Conservation (phyloP, 2,797 vertebrate species). For the Poeciliopsis turneri region DNA sequence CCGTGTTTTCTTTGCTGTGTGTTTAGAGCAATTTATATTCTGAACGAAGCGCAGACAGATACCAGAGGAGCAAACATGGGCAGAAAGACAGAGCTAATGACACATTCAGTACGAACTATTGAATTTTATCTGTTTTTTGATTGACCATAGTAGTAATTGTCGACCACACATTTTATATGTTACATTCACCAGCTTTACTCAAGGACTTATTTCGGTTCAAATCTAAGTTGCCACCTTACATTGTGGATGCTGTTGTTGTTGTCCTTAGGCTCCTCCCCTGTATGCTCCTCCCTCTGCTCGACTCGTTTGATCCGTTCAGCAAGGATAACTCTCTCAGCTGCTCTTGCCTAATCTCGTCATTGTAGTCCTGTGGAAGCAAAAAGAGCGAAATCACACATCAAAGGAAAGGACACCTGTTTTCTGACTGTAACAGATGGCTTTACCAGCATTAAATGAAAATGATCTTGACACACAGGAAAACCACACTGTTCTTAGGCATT, state of each 20-base stretch:
- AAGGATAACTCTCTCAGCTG: slow-evolving; percentile 95
- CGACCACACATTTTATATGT: background rate
- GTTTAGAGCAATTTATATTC: background rate
- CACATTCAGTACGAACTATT: background rate
- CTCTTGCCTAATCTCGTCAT: slow-evolving; percentile 98
- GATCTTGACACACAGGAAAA: slow-evolving; percentile 51
- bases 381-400: slow-evolving; percentile 40
- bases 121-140: background rate
- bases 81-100: background rate
- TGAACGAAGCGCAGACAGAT: background rate
- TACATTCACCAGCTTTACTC: background rate
- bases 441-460: slow-evolving; percentile 63
- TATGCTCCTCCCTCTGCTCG: slow-evolving; percentile 85
- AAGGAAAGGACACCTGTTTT: slow-evolving; percentile 61
- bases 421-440: slow-evolving; percentile 59
- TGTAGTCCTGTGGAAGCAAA: slow-evolving; percentile 88
- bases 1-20: background rate
- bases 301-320: slow-evolving; percentile 94
- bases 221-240: slow-evolving; percentile 72
- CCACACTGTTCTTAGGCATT: slow-evolving; percentile 41
- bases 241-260: slow-evolving; percentile 81
- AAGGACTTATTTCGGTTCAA: background rate
- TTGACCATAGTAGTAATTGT: background rate
- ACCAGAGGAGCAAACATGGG: background rate
- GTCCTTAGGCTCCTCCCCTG: slow-evolving; percentile 87